phyloP scores from a whole-genome alignment of 2,797 vertebrate species.

The Darevskia mixta region DNA sequence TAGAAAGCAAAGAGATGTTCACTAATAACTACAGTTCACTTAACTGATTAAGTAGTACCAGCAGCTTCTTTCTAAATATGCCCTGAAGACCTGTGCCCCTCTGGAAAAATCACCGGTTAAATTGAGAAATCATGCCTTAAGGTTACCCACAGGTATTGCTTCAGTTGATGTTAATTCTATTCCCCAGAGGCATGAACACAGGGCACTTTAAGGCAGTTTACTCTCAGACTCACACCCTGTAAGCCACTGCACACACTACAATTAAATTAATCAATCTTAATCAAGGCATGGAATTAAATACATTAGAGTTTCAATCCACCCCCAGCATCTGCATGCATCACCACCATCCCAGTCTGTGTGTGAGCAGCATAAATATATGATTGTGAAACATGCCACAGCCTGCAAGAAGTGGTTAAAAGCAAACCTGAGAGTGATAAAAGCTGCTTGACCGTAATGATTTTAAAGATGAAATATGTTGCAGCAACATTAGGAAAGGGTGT shows the following conservation, averaged over 20 bases:
- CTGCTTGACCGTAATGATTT: background rate
- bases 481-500: background rate
- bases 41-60: background rate
- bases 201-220: no score
- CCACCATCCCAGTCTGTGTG: background rate
- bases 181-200: no score
- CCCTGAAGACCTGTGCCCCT: no score
- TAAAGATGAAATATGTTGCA: background rate
- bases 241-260: no score
- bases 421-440: background rate
- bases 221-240: no score
- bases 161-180: no score
- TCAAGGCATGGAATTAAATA: background rate
- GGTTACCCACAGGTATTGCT: no score
- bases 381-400: background rate
- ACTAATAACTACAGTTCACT: background rate
- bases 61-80: background rate
- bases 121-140: no score
- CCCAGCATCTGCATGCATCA: background rate
- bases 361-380: background rate
- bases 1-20: background rate
- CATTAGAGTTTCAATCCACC: background rate
- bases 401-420: background rate
- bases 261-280: no score
- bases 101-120: no score